Conservation (phyloP, 2,113 vertebrate genomes). For the Bubo bubo region DNA sequence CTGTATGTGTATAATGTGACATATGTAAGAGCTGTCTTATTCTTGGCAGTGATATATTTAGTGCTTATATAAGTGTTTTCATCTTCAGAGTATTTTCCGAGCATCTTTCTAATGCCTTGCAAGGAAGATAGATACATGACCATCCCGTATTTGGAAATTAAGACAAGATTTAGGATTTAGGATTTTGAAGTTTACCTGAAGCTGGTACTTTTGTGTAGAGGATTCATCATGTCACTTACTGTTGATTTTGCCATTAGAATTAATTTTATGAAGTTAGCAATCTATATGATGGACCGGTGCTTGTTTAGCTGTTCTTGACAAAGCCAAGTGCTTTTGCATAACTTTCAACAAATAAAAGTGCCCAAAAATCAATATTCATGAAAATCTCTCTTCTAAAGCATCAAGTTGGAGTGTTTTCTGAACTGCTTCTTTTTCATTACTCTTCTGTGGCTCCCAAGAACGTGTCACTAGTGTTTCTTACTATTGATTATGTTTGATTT, state of each 20-base stretch:
- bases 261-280: background rate
- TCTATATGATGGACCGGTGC: background rate
- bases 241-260: background rate
- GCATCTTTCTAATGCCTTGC: background rate
- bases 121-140: background rate
- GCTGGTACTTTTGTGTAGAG: background rate
- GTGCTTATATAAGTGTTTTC: background rate
- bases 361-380: background rate
- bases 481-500: conserved; percentile 24
- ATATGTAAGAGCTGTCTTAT: background rate
- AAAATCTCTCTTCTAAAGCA: background rate
- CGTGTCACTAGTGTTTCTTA: background rate
- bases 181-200: background rate
- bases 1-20: background rate
- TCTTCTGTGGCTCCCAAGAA: background rate
- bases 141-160: background rate
- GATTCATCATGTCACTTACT: background rate
- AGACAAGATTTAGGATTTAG: background rate
- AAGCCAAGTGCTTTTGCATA: background rate
- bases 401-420: background rate
- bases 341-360: background rate
- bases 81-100: background rate
- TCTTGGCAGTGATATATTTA: background rate
- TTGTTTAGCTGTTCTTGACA: background rate
- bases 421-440: background rate